Base-by-base conservation (phyloP, 2,113 vertebrate species). In the Cariama cristata region DNA sequence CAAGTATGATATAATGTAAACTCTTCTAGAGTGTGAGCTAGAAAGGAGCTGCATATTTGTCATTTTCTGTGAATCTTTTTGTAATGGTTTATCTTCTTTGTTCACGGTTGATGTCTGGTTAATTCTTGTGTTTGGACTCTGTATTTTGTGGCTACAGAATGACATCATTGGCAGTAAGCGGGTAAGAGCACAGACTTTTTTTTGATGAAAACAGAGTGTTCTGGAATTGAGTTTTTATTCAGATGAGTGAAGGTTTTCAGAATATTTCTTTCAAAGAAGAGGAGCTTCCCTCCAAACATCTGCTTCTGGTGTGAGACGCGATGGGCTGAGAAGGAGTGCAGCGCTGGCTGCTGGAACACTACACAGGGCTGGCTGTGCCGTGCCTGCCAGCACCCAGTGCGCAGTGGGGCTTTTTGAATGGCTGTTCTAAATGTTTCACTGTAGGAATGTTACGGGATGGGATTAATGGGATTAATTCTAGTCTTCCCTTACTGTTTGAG, bases 221-320 rank as follows among this genome's bases (percentile, higher is more conserved):
- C 44, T 93, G 63, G 56, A 93, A 49, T 14, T 0, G 3, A 79
- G 7, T 24, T 79, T 89, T 76, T 58, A 18, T 88, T 90, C 27
- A 62, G 16, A 8, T 0, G 0, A 59, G 40, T 30, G 21, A 55
- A 73, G 20, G 13, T 45, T 95, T 91, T 79, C 60, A 71, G 88
- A 62, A 18, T 49, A 59, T 58, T 82, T 64, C 12, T 83, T 84
- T 91, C 50, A 58, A 38, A 88, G 58, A 24, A 72, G 79, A 73
- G 40, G 30, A 69, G 32, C n/a, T 91, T 82, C 58, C 28, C 67
- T 91, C 20, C 10, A 7, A 56, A 42, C 0, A 1, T 49, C 19
- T 63, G 20, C 69, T 55, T 35, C 60, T 83, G 87, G 47, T 38
- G 38, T 0, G 0, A 73, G 62, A n/a, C 1, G 1, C 3, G 2